A percentile compares a stretch with the other conserved stretches of the same genome.
Evolutionary conservation across 2,113 vertebrate genomes (phyloP).

Genomic region (Thamnaconus septentrionalis): DNA sequence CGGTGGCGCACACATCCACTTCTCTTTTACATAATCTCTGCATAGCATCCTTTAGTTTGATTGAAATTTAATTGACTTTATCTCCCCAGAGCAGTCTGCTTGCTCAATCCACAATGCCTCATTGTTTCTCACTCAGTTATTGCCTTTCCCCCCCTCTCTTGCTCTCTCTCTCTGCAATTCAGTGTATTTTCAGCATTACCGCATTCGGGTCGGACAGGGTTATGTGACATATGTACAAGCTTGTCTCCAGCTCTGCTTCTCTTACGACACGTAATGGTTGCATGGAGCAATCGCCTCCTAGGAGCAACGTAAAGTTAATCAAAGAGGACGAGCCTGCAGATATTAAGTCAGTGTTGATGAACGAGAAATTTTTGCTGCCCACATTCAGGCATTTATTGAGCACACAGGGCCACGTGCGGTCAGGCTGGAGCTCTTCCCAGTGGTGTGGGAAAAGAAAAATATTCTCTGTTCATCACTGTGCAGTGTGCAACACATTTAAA

Average conservation of each 20-base stretch:
- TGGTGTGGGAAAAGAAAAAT: too few relatives aligned
- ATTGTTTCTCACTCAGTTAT: background rate
- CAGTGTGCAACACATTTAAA: too few relatives aligned
- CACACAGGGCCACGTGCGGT: too few relatives aligned
- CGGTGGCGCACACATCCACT: background rate
- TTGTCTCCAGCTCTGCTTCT: conserved; percentile 3
- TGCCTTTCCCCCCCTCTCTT: conserved; percentile 2
- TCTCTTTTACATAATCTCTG: conserved; percentile 12
- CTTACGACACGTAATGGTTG: background rate
- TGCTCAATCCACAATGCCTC: conserved; percentile 21
- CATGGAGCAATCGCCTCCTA: background rate
- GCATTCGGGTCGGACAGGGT: conserved; percentile 2
- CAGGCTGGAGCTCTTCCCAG: too few relatives aligned
- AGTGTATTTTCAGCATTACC: background rate
- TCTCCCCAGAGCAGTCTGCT: conserved; percentile 33
- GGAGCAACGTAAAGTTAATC: conserved; percentile 5
- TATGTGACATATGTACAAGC: conserved; percentile 13
- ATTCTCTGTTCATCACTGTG: too few relatives aligned
- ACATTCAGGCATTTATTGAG: background rate
- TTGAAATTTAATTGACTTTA: conserved; percentile 44
- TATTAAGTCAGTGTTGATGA: conserved; percentile 1
- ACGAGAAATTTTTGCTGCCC: background rate
- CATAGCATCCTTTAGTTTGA: conserved; percentile 34
- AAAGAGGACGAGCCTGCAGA: background rate
- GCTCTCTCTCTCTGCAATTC: conserved; percentile 5